phyloP scores from a whole-genome alignment of 2,888 invertebrate species.

The Formica aserva region DNA sequence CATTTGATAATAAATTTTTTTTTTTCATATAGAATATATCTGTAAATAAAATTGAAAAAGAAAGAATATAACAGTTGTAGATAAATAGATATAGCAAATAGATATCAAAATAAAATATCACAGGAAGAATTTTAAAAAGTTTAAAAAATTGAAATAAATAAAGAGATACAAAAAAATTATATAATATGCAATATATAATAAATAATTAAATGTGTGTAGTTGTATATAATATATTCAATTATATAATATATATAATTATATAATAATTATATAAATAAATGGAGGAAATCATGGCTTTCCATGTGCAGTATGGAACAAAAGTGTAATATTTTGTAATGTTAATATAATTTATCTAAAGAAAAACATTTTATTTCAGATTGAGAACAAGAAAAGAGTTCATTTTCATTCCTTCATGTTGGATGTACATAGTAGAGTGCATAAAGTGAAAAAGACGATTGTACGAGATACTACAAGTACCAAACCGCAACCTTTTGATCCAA shows the following conservation, averaged over 20 bases:
- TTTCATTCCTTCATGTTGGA: conserved; percentile 99
- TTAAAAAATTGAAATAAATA: conserved; percentile 39
- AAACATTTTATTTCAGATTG: conserved; percentile 86
- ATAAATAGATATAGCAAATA: neutral
- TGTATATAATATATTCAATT: conserved; percentile 19
- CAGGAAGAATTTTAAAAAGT: conserved; percentile 4
- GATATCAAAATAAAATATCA: conserved; percentile 5
- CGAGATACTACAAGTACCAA: conserved; percentile 87
- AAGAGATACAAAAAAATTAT: conserved; percentile 29
- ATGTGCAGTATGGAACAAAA: conserved; percentile 69
- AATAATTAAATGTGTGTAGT: neutral
- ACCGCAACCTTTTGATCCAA: conserved; percentile 95
- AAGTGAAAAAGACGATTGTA: conserved; percentile 90
- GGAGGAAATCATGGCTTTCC: conserved; percentile 68
- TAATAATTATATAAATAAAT: neutral
- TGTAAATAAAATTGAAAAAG: neutral
- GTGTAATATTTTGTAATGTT: neutral
- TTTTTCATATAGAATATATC: conserved; percentile 47
- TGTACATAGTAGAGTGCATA: conserved; percentile 96
- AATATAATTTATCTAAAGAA: conserved; percentile 39
- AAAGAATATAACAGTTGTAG: conserved; percentile 37
- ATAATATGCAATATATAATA: conserved; percentile 20
- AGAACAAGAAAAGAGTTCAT: conserved; percentile 93
- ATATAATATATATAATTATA: neutral
- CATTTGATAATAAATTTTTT: conserved; percentile 19